Evolutionary conservation across 2,888 invertebrate species (phyloP), one percentile per base, ranked within the genome.

Genomic region (Cantharis rustica): DNA sequence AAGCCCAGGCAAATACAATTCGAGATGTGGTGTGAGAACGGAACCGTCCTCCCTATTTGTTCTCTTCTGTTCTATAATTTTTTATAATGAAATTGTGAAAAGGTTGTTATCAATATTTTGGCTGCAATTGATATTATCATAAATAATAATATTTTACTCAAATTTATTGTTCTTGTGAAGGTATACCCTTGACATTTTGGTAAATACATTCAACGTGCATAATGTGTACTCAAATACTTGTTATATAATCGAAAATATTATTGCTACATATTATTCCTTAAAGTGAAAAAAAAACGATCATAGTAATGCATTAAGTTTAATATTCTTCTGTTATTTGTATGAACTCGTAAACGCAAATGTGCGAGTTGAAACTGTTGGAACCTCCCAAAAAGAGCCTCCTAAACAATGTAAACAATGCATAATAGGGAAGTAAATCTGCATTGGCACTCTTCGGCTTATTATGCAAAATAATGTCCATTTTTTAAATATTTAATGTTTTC

Each of bases 151-250:
- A 47, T n/a, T 47, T 47, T 47, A 7, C 47, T 47, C 11, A 66
- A 66, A 66, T n/a, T n/a, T n/a, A n/a, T 66, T 66, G 64, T 20
- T 66, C 64, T 66, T 66, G 64, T 20, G 64, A 23, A 66, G 64
- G 64, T 66, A n/a, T 47, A 66, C 20, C 64, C 64, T 66, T 66
- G 64, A 66, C 64, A 66, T 66, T 66, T 66, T 23, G 17, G n/a
- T 16, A 20, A 66, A 66, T 66, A 66, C 64, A 66, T 16, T 66
- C 64, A 23, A 66, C 64, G 20, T 66, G 64, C 64, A 66, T 66
- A 66, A 66, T 63, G 13, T 66, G 64, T 66, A 66, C 64, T 13
- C 2, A 66, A 66, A 66, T 66, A 66, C 20, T 66, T n/a, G 23
- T 66, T 66, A 66, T 23, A 66, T 66, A 66, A 66, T 66, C 64